Percentiles rank a stretch among this genome's conserved stretches.
Conservation (phyloP, 2,888 invertebrate species). For the Heliconius aoede region DNA sequence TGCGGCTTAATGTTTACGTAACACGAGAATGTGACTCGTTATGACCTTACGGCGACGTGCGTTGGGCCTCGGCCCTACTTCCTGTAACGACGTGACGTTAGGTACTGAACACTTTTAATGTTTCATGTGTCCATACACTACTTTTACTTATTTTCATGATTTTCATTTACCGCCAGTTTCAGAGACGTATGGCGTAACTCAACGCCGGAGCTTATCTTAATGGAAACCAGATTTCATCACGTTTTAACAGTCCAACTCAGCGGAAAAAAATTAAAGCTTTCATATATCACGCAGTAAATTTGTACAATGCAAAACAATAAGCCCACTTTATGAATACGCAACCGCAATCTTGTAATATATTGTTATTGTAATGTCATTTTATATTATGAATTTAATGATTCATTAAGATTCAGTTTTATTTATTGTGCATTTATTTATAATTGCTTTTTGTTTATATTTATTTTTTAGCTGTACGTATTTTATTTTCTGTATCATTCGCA, state of each 20-base stretch:
- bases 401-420: constrained; percentile 4
- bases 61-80: not conserved
- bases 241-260: not conserved
- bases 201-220: too few relatives aligned
- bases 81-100: constrained; percentile 11
- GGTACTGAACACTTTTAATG: not conserved
- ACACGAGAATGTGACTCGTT: constrained; percentile 34
- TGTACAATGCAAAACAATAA: constrained; percentile 20
- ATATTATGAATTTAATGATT: constrained; percentile 24
- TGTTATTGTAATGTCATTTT: constrained; percentile 15
- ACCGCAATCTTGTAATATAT: constrained; percentile 25
- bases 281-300: constrained; percentile 17
- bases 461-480: too few relatives aligned
- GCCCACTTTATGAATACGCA: constrained; percentile 4
- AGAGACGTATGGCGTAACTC: too few relatives aligned
- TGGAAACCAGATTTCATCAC: not conserved
- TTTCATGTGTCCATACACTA: too few relatives aligned
- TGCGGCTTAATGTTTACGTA: constrained; percentile 32
- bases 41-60: constrained; percentile 31
- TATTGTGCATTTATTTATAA: constrained; percentile 1
- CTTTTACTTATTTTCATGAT: too few relatives aligned
- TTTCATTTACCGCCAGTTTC: too few relatives aligned
- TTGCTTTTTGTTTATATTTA: not conserved
- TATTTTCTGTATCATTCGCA: too few relatives aligned
- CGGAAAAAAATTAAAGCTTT: not conserved